These are phyloP conservation scores for Anastrepha ludens DNA, from an alignment of 1,140 invertebrate genomes.

Conservation along the genomic window DNA sequence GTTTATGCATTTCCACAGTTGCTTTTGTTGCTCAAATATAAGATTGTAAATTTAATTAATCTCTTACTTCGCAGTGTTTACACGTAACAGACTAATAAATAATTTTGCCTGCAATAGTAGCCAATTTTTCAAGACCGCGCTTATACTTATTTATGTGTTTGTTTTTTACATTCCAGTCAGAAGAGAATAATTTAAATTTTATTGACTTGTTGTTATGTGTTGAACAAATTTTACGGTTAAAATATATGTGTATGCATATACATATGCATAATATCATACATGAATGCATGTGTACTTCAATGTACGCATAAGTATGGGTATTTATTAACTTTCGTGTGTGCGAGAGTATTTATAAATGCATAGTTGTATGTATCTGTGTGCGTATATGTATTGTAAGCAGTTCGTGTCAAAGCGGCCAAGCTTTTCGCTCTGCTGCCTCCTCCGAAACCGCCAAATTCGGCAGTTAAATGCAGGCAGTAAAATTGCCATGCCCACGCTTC, in stretches of 20 bases:
- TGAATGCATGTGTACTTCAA: background rate
- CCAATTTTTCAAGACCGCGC: background rate
- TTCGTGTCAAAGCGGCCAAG: constrained; percentile 28
- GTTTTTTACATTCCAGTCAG: constrained; percentile 1
- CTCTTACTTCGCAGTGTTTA: background rate
- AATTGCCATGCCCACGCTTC: constrained; percentile 43
- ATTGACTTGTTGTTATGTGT: constrained; percentile 50
- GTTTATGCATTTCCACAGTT: background rate
- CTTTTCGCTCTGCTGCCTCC: background rate
- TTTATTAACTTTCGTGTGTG: background rate
- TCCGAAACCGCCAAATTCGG: background rate
- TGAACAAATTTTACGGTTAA: constrained; percentile 49
- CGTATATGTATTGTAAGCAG: background rate
- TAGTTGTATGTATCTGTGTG: background rate
- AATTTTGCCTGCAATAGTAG: background rate
- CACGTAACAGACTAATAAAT: constrained; percentile 18
- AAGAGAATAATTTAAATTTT: constrained; percentile 50
- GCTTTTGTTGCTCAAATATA: background rate
- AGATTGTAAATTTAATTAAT: background rate
- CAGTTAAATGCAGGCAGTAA: constrained; percentile 24
- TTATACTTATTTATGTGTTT: background rate
- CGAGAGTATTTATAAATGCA: background rate
- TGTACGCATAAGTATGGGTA: background rate
- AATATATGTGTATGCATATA: background rate
- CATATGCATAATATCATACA: background rate